Conservation (phyloP, 2,888 invertebrate genomes). For the Oscheius sp. region DNA sequence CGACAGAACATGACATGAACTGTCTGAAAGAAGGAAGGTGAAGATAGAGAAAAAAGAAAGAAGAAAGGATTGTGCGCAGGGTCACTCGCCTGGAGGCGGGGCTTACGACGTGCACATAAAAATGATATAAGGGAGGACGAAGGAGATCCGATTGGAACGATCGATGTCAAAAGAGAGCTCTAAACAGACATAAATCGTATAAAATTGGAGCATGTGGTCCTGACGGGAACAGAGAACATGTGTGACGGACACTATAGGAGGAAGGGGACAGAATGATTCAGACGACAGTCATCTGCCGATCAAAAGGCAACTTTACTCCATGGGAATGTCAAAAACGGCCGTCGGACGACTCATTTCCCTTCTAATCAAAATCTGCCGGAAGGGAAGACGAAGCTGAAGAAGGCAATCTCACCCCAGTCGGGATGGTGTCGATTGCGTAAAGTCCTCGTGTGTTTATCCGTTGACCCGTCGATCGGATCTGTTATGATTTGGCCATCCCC, state of each 20-base stretch:
- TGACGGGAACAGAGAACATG: background rate
- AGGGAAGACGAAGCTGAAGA: background rate
- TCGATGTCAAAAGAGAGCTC: slow-evolving; percentile 14
- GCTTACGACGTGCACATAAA: slow-evolving; percentile 35
- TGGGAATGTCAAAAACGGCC: background rate
- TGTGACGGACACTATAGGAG: background rate
- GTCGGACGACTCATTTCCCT: background rate
- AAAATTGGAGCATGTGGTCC: slow-evolving; percentile 24
- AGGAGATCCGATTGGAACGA: background rate
- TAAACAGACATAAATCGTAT: slow-evolving; percentile 22
- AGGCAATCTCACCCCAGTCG: no score
- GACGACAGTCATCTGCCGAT: background rate
- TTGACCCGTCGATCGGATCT: background rate
- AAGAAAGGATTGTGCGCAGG: background rate
- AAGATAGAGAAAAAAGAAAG: slow-evolving; percentile 25
- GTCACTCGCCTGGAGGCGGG: slow-evolving; percentile 16
- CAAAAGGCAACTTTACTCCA: background rate
- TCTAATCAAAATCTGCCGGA: slow-evolving; percentile 5
- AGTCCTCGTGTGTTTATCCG: background rate
- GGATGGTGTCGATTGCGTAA: no score
- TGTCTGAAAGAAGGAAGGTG: slow-evolving; percentile 10
- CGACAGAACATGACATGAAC: background rate
- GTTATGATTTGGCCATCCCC: background rate
- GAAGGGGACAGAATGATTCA: background rate
- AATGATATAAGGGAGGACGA: slow-evolving; percentile 26